Evolutionary conservation across 2,888 invertebrate genomes (phyloP).

Genomic region (Periphyllus acericola): DNA sequence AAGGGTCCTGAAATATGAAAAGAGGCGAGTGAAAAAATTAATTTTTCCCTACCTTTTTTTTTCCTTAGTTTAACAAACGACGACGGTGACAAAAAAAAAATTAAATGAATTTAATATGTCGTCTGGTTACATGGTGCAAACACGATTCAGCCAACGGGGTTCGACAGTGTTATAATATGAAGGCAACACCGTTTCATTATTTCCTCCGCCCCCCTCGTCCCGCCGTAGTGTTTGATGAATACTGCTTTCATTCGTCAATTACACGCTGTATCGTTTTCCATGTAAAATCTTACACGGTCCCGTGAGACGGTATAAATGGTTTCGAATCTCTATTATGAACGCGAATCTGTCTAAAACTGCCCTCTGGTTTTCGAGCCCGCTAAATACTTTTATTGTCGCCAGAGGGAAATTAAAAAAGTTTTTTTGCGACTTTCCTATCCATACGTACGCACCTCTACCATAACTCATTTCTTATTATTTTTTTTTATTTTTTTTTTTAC

Average conservation of each 20-base stretch:
- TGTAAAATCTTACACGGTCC: neutral
- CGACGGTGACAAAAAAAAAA: constrained; percentile 1
- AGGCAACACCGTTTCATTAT: neutral
- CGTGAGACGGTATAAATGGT: neutral
- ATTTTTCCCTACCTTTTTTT: constrained; percentile 22
- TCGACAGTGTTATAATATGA: too few species aligned
- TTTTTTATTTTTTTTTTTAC: constrained; percentile 14
- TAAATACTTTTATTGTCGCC: constrained; percentile 59
- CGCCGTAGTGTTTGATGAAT: too few species aligned
- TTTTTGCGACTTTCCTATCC: neutral
- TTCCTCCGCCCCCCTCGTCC: neutral
- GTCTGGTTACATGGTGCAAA: neutral
- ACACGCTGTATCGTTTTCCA: neutral
- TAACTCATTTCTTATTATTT: constrained; percentile 53
- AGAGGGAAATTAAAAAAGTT: constrained; percentile 59
- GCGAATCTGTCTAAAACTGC: constrained; percentile 28
- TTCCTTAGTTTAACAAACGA: constrained; percentile 21
- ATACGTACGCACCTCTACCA: neutral
- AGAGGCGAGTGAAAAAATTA: constrained; percentile 16
- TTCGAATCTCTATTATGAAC: neutral
- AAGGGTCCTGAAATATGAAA: neutral
- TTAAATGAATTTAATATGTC: constrained; percentile 13
- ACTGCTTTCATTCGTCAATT: neutral
- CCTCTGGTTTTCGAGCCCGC: constrained; percentile 43
- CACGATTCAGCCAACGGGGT: neutral